These are phyloP conservation scores for Synchiropus splendidus DNA, from an alignment of 2,113 vertebrate genomes.

Conservation along the genomic window DNA sequence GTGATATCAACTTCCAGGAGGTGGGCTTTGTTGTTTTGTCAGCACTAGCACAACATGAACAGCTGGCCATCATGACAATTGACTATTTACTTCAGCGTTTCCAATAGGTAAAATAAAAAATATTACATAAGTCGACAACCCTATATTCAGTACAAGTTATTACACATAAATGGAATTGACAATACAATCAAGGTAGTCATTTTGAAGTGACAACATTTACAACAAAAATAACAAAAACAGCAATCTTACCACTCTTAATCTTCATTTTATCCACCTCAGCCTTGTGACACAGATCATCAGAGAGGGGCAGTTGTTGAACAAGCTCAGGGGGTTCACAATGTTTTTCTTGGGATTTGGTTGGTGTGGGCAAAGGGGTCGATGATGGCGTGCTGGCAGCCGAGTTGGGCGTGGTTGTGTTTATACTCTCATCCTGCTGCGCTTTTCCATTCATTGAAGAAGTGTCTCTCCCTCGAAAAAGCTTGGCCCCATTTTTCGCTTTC, in stretches of 20 bases:
- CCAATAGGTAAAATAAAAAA: too few relatives aligned
- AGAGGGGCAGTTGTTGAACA: slow-evolving; percentile 24
- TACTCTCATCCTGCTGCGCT: slow-evolving; percentile 45
- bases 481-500: slow-evolving; percentile 87
- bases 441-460: slow-evolving; percentile 71
- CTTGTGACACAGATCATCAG: slow-evolving; percentile 60
- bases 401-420: slow-evolving; percentile 26
- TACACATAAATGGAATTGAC: too few relatives aligned
- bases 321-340: slow-evolving; percentile 42
- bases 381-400: slow-evolving; percentile 41
- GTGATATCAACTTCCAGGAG: too few relatives aligned
- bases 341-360: slow-evolving; percentile 44
- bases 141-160: too few relatives aligned
- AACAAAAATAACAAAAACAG: not conserved
- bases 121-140: too few relatives aligned
- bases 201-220: too few relatives aligned
- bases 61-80: too few relatives aligned
- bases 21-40: too few relatives aligned
- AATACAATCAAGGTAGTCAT: too few relatives aligned
- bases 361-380: slow-evolving; percentile 35
- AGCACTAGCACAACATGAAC: too few relatives aligned
- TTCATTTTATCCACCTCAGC: slow-evolving; percentile 68
- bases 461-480: slow-evolving; percentile 76
- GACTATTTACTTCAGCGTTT: too few relatives aligned
- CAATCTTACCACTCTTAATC: slow-evolving; percentile 69